phyloP scores from a whole-genome alignment of 2,113 vertebrate species.

The Macrotus californicus region DNA sequence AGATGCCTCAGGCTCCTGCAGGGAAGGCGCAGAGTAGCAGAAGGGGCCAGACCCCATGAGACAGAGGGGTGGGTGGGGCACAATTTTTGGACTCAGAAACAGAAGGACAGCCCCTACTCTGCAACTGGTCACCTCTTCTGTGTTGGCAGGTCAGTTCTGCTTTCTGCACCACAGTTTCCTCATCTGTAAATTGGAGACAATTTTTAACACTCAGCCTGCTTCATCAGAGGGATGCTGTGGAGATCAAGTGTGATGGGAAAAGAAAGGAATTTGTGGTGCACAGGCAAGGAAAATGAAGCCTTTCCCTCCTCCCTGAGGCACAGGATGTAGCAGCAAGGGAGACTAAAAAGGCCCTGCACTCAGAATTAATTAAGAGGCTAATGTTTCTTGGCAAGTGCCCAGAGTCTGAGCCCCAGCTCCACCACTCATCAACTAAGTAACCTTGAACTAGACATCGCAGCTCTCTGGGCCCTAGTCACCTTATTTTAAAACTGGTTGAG shows the following conservation, averaged over 20 bases:
- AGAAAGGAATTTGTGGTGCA: not conserved
- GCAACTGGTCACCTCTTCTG: not conserved
- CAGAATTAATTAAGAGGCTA: not conserved
- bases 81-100: not conserved
- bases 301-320: not conserved
- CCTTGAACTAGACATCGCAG: not conserved
- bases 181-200: not conserved
- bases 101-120: not conserved
- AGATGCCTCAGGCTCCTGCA: not conserved
- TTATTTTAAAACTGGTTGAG: not conserved
- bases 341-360: not conserved
- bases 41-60: not conserved
- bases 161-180: not conserved
- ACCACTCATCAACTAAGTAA: not conserved
- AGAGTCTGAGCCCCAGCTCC: not conserved
- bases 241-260: not conserved
- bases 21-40: not conserved
- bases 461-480: not conserved
- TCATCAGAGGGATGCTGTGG: not conserved
- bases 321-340: too few species aligned
- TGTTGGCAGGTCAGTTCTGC: not conserved
- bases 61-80: too few species aligned
- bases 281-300: not conserved
- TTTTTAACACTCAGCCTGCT: not conserved
- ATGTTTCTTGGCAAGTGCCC: not conserved